These are phyloP conservation scores for Phallusia fumigata DNA, from an alignment of 23 tunicate genomes.

Conservation along the genomic window DNA sequence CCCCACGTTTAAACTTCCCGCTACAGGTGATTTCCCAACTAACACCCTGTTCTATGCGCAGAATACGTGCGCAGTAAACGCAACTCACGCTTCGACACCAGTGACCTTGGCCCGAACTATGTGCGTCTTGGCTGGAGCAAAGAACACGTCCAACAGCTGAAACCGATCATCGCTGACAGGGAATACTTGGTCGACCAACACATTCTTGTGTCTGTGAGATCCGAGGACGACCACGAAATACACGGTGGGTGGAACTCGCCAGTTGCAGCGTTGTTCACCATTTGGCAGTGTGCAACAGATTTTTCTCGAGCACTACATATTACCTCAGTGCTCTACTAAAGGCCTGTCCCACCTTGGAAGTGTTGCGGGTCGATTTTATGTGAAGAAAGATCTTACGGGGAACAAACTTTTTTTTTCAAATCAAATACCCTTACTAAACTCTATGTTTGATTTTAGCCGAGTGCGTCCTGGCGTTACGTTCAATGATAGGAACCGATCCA, in stretches of 20 bases:
- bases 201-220: slow-evolving; percentile 51
- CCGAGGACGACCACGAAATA: slow-evolving; percentile 78
- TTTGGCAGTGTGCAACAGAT: no score
- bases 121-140: slow-evolving; percentile 51
- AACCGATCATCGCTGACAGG: slow-evolving; percentile 83
- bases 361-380: no score
- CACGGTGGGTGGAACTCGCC: slow-evolving; percentile 40
- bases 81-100: slow-evolving; percentile 35
- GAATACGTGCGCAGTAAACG: slow-evolving; percentile 43
- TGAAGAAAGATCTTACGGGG: no score
- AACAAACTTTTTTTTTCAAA: no score
- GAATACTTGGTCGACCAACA: slow-evolving; percentile 93
- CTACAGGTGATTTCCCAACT: neutral
- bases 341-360: neutral
- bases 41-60: neutral
- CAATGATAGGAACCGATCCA: slow-evolving; percentile 55
- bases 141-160: slow-evolving; percentile 30
- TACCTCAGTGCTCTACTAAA: neutral
- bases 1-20: no score
- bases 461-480: slow-evolving; percentile 73
- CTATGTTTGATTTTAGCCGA: slow-evolving; percentile 68
- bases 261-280: no score
- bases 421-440: no score
- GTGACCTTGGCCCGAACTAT: slow-evolving; percentile 36
- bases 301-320: neutral